Evolutionary conservation across 2,797 vertebrate species (phyloP).

Genomic region (Clarias fuscus): DNA sequence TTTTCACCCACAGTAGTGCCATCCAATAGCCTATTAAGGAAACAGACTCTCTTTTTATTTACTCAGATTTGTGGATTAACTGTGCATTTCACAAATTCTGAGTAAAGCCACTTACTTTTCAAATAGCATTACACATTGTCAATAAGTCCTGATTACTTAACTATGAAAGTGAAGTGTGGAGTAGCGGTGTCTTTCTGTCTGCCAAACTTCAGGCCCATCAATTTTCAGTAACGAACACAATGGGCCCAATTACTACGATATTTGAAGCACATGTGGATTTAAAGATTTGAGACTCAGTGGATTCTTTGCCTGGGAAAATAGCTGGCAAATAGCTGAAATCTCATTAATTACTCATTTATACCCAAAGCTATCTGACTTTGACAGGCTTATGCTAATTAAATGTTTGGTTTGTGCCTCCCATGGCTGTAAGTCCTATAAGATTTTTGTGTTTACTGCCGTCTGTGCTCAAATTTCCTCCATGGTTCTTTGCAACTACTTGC

Average conservation of each 20-base stretch:
- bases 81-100: neutral
- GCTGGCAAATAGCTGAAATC: neutral
- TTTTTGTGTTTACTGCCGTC: neutral
- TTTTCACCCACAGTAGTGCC: too few relatives aligned
- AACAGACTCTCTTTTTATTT: neutral
- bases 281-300: neutral
- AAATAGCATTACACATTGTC: neutral
- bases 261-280: neutral
- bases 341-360: neutral
- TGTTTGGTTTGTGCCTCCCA: neutral
- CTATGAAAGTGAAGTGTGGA: neutral
- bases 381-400: neutral
- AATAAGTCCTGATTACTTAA: neutral
- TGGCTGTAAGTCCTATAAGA: neutral
- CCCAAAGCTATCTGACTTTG: neutral
- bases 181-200: neutral
- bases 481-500: neutral
- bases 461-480: neutral
- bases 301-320: neutral
- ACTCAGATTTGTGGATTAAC: neutral
- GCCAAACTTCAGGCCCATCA: neutral
- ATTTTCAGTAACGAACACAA: neutral
- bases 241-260: neutral
- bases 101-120: constrained; percentile 7
- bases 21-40: constrained; percentile 11